Evolutionary conservation across 2,113 vertebrate species (phyloP).

Genomic region (Orientallactaga bullata): DNA sequence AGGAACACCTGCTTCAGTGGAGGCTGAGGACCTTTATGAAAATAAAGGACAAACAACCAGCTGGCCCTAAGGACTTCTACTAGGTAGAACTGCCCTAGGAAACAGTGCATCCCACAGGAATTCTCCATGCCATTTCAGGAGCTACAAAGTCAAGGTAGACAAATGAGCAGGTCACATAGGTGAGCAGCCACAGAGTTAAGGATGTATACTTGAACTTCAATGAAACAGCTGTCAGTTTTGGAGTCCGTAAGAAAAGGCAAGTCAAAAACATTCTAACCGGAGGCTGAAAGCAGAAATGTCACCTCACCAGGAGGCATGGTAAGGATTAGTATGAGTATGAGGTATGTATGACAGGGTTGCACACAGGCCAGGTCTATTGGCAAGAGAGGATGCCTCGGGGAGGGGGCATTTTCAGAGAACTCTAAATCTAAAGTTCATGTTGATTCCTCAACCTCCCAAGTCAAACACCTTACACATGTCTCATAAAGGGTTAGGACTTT

Average conservation of each 20-base stretch:
- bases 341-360: too few relatives aligned
- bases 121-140: neutral
- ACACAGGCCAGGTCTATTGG: rapidly evolving
- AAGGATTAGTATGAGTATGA: neutral
- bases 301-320: neutral
- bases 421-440: neutral
- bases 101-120: neutral
- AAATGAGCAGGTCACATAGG: neutral
- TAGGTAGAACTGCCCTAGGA: neutral
- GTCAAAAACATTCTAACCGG: neutral
- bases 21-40: constrained; percentile 26
- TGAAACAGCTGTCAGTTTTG: neutral
- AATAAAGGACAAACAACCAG: constrained; percentile 38
- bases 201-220: neutral
- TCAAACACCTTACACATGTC: neutral
- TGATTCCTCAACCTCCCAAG: neutral
- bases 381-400: neutral
- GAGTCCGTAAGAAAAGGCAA: neutral
- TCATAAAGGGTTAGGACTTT: neutral
- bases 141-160: neutral
- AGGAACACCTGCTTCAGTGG: neutral
- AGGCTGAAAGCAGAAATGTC: neutral
- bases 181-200: neutral
- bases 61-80: neutral
- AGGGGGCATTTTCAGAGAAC: neutral